Evolutionary conservation across 2,113 vertebrate species (phyloP), one percentile per base, ranked within the genome.

Genomic region (Pseudorhombus dupliciocellatus): DNA sequence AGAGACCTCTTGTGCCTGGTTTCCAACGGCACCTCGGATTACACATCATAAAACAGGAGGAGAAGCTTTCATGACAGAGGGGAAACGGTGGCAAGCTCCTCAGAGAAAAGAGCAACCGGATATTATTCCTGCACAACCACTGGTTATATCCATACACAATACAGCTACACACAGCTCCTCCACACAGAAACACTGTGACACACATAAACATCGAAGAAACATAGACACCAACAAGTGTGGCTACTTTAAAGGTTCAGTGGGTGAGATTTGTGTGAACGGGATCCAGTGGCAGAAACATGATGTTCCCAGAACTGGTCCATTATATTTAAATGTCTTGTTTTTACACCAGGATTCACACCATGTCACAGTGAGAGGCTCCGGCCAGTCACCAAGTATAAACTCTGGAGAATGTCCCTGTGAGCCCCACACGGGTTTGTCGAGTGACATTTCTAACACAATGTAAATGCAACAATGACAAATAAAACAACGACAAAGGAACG

Each of bases 21-120:
- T 83, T 80, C 53, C 34, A 69, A 62, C 77, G 50, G 65, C 74
- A 70, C 10, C 24, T 31, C 12, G 70, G 62, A 73, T 62, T 7
- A 51, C 0, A 25, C 42, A 62, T 56, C 44, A 65, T 46, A 59
- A 51, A 50, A 31, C 79, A 10, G 14, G 46, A 46, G 62, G 25
- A 50, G 18, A 64, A 70, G 67, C 60, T 69, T 22, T 55, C 60
- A 44, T 16, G 28, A 48, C 3, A 48, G 16, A 60, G 37, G 8
- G n/a, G 24, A 70, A 69, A 65, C 15, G 2, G 40, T 75, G 52
- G 50, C 26, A 12, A 60, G 48, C 52, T 63, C 62, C 40, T 56
- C 37, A 69, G 54, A 31, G 26, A 9, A 31, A 31, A 71, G 58
- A 70, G 56, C 0, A 1, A 15, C 25, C 73, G 31, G 28, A 11